Evolutionary conservation across 92 coral and sea anemone genomes (phyloP).

Genomic region (Zoanthus sansibaricus): DNA sequence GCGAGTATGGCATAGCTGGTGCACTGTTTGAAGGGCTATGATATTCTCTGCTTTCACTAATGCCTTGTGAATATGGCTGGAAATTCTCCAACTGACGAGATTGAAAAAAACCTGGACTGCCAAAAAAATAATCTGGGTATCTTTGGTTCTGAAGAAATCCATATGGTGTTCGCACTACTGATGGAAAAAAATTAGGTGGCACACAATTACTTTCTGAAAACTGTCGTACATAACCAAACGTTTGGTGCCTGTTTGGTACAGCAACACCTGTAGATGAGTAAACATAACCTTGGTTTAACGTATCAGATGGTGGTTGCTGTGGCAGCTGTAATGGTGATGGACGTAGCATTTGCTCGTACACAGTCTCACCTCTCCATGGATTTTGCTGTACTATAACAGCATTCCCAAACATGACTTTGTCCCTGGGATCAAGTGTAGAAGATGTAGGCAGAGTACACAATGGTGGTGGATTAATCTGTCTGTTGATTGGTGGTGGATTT

Average conservation of each 20-base stretch:
- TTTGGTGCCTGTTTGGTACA: neutral
- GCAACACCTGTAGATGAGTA: neutral
- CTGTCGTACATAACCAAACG: neutral
- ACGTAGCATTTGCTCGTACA: neutral
- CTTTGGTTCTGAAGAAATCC: neutral
- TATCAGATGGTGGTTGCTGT: neutral
- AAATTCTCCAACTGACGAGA: conserved; percentile 1
- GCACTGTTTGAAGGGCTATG: conserved; percentile 9
- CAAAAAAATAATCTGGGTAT: neutral
- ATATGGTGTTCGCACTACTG: neutral
- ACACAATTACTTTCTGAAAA: neutral
- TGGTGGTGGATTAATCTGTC: conserved; percentile 10
- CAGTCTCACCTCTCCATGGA: neutral
- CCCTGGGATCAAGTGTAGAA: neutral
- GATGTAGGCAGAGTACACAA: neutral
- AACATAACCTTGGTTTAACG: neutral
- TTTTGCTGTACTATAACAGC: neutral
- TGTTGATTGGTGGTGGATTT: conserved; percentile 27
- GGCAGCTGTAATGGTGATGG: neutral
- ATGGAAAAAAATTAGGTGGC: neutral
- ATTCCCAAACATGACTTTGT: conserved; percentile 7
- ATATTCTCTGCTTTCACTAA: neutral
- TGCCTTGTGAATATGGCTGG: neutral
- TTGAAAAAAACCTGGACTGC: neutral
- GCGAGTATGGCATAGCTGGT: neutral